Percentiles rank a stretch among this genome's conserved stretches.
Conservation (phyloP, 92 coral and sea anemone genomes). For the Umimayanthus kanabou region DNA sequence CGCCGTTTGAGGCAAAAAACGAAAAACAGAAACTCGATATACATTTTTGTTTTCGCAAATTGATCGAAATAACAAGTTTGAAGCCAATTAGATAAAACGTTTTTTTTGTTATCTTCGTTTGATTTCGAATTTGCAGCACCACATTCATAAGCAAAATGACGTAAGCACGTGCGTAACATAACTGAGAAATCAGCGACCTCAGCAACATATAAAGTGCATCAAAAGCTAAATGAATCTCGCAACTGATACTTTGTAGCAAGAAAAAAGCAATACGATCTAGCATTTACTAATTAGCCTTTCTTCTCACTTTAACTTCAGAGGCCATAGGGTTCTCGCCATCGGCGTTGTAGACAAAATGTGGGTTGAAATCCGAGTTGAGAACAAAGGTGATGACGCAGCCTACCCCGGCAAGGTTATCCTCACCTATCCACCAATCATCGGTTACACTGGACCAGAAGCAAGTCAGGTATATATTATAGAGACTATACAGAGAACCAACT, state of each 20-base stretch:
- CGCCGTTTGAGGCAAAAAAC: too few relatives aligned
- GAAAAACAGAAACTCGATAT: too few relatives aligned
- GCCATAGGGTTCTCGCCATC: constrained; percentile 59
- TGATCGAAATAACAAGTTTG: neutral
- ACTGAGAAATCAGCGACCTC: too few relatives aligned
- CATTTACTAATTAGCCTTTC: too few relatives aligned
- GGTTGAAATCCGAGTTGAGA: constrained; percentile 62
- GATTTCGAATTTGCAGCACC: neutral
- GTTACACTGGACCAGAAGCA: constrained; percentile 60
- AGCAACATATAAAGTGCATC: too few relatives aligned
- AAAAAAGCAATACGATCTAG: too few relatives aligned
- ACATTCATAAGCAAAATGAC: too few relatives aligned
- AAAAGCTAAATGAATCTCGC: too few relatives aligned
- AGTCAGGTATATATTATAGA: constrained; percentile 32
- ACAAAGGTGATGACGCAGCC: constrained; percentile 85
- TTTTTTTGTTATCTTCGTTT: neutral
- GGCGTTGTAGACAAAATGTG: constrained; percentile 65
- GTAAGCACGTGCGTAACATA: too few relatives aligned
- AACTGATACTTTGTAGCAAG: too few relatives aligned
- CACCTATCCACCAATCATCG: constrained; percentile 70
- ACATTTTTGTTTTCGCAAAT: too few relatives aligned
- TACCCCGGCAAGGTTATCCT: constrained; percentile 83
- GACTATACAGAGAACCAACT: neutral
- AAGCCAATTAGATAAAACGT: too few relatives aligned
- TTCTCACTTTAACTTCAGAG: constrained; percentile 39